phyloP scores from a whole-genome alignment of 2,797 vertebrate genomes.

The Oreortyx pictus region DNA sequence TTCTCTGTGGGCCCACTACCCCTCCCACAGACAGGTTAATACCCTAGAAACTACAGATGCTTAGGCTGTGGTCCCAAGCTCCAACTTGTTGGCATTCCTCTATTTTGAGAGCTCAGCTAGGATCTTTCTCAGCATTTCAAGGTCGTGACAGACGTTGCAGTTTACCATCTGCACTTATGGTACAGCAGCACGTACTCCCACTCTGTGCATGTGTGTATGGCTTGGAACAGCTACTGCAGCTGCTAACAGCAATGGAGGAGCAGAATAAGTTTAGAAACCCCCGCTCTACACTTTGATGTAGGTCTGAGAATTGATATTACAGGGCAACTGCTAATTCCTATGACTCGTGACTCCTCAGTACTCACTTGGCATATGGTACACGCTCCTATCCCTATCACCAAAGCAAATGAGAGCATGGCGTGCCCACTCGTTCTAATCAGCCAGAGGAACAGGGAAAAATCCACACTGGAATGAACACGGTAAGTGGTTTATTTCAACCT shows the following conservation, averaged over 20 bases:
- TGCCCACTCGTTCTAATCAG: not conserved
- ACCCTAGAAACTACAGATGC: not conserved
- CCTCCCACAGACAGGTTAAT: not conserved
- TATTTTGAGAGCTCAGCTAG: not conserved
- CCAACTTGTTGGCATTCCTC: not conserved
- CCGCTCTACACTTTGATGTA: not conserved
- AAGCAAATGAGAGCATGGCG: not conserved
- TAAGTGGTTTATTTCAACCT: not conserved
- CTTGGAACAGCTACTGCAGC: not conserved
- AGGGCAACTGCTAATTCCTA: not conserved
- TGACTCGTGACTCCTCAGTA: not conserved
- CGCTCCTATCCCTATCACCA: not conserved
- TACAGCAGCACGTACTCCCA: not conserved
- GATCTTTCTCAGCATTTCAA: not conserved
- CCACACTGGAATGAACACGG: not conserved
- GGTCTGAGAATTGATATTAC: not conserved
- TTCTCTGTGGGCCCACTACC: not conserved
- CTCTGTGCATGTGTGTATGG: not conserved
- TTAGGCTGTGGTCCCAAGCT: constrained; percentile 3
- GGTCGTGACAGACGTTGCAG: not conserved
- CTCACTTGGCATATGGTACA: rapidly evolving
- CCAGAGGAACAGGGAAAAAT: not conserved
- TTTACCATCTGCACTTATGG: not conserved
- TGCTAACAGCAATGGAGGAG: not conserved
- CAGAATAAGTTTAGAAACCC: not conserved